phyloP scores from a whole-genome alignment of 2,888 invertebrate species.

The Myopa tessellatipennis region DNA sequence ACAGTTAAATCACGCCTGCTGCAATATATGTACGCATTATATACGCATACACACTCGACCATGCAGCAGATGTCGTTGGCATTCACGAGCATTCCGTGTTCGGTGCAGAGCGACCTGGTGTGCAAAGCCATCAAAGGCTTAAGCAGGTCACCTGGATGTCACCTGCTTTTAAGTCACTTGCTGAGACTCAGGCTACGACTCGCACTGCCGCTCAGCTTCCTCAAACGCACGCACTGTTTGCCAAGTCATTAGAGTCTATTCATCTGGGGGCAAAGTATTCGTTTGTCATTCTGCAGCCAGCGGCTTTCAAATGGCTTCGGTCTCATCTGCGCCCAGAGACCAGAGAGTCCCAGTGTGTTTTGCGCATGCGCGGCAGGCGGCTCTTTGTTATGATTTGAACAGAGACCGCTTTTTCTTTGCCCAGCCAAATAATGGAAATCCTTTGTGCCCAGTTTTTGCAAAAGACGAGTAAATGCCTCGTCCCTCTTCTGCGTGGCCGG shows the following conservation, averaged over 20 bases:
- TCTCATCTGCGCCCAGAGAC: not conserved
- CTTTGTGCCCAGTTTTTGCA: constrained; percentile 11
- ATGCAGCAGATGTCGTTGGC: not conserved
- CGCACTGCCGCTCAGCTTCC: not conserved
- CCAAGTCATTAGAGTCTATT: constrained; percentile 23
- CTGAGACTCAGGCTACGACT: not conserved
- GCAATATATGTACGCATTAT: no score
- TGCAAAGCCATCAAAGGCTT: constrained; percentile 23
- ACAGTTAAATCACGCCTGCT: no score
- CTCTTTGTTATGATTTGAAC: not conserved
- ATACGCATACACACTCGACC: no score
- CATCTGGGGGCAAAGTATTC: not conserved
- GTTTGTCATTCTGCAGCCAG: not conserved
- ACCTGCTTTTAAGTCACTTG: constrained; percentile 24
- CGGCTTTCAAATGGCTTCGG: not conserved
- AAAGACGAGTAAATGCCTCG: not conserved
- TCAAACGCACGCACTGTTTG: not conserved
- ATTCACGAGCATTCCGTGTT: no score
- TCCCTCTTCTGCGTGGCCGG: not conserved
- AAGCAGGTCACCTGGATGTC: constrained; percentile 1
- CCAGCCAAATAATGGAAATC: not conserved
- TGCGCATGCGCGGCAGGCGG: constrained; percentile 14
- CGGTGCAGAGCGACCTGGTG: not conserved
- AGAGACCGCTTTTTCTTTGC: not conserved
- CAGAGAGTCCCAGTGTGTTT: not conserved